Percentiles rank a stretch among this genome's conserved stretches.
These are phyloP conservation scores for Epinephelus malabaricus DNA, from an alignment of 2,797 vertebrate species.

Conservation along the genomic window DNA sequence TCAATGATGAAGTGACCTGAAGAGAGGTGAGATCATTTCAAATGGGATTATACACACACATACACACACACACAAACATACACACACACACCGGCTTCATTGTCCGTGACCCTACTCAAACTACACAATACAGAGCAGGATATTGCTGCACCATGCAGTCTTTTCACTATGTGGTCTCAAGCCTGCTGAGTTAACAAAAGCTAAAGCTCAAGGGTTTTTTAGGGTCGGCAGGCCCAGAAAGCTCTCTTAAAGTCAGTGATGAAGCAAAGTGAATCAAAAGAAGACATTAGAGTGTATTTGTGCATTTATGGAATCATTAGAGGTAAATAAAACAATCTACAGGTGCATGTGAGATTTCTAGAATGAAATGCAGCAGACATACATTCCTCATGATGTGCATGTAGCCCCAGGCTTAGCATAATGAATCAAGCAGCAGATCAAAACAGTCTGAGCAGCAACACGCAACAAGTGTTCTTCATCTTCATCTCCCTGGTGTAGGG, in stretches of 20 bases:
- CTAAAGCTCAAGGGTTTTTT: slow-evolving; percentile 54
- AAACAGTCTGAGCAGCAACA: slow-evolving; percentile 36
- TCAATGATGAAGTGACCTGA: slow-evolving; percentile 81
- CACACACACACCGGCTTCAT: slow-evolving; percentile 49
- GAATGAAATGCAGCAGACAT: not conserved
- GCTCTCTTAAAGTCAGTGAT: slow-evolving; percentile 36
- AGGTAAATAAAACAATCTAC: slow-evolving; percentile 8
- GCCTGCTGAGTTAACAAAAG: slow-evolving; percentile 71
- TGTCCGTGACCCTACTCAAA: slow-evolving; percentile 59
- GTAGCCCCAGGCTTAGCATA: slow-evolving; percentile 18
- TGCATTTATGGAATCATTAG: not conserved
- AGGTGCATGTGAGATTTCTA: slow-evolving; percentile 18
- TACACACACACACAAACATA: slow-evolving; percentile 38
- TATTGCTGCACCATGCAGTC: slow-evolving; percentile 72
- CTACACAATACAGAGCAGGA: slow-evolving; percentile 69
- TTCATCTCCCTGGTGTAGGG: slow-evolving; percentile 13
- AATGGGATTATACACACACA: slow-evolving; percentile 65
- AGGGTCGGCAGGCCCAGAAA: slow-evolving; percentile 29
- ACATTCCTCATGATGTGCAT: slow-evolving; percentile 27
- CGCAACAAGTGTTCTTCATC: slow-evolving; percentile 46
- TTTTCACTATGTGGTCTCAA: slow-evolving; percentile 71
- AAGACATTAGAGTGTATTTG: slow-evolving; percentile 1
- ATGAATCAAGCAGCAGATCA: slow-evolving; percentile 51
- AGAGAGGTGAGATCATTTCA: slow-evolving; percentile 82
- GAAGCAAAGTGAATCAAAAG: slow-evolving; percentile 5